Evolutionary conservation across 37 sponge, comb jelly and placozoan genomes (phyloP), one percentile per base, ranked within the genome.

Genomic region (Hexactinellida sp.): DNA sequence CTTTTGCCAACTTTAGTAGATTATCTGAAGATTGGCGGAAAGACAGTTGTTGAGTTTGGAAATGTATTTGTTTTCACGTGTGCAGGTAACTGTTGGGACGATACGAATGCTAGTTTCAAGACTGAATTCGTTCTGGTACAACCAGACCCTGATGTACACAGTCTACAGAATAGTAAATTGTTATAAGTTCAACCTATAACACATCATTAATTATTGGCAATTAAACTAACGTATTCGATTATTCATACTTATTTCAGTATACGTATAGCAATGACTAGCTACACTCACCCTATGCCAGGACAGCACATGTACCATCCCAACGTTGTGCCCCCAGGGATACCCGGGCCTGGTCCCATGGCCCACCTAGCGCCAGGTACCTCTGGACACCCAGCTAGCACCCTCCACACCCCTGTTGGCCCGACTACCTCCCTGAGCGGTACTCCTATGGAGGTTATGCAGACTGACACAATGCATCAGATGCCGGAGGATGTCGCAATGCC

Each of bases 1-100:
- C 76, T 63, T 7, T 63, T 63, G 13, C 76, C 76, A 63, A 63
- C 76, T n/a, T 63, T 63, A n/a, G 76, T 63, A 21, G 76, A 63
- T 25, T 63, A 10, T 10, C 13, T 63, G 30, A 63, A n/a, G 76
- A 63, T 63, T 63, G 34, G 13, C 3, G 76, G 76, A n/a, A 63
- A n/a, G 3, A 10, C 76, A 63, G 76, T 23, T 25, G 76, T 63
- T 63, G 76, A 63, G 34, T 63, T 63, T n/a, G 76, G 76, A 25
- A 63, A n/a, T 63, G 25, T 63, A 23, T 63, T 63, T 7, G 76
- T 63, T 21, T 63, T 63, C 76, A 63, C 76, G 34, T 63, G 76
- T n/a, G 30, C 76, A 21, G 76, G 19, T 32, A 63, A 63, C 34
- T 63, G 76, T 63, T 63, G 76, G 76, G 34, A 63, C 3, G 30